Evolutionary conservation across 2,797 vertebrate species (phyloP).

Genomic region (Darevskia mixta): DNA sequence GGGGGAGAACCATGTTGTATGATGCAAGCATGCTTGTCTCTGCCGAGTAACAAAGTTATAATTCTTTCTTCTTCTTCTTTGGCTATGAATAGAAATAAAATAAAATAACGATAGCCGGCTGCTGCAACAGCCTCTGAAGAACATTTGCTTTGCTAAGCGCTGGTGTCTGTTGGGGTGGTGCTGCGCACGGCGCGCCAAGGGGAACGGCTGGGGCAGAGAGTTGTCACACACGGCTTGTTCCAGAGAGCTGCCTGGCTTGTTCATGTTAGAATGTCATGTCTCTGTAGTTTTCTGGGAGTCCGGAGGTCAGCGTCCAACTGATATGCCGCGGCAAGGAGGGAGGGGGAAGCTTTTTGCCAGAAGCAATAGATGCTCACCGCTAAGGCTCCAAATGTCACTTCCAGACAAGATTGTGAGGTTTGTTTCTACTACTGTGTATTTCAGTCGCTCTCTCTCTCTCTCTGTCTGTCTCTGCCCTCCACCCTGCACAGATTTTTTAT

Average conservation of each 20-base stretch:
- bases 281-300: constrained; percentile 38
- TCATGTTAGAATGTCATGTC: constrained; percentile 41
- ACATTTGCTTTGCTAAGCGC: constrained; percentile 35
- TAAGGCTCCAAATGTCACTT: constrained; percentile 32
- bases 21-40: not conserved
- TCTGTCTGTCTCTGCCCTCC: not conserved
- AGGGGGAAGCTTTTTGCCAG: constrained; percentile 12
- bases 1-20: not conserved
- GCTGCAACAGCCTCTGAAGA: not conserved
- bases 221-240: constrained; percentile 42
- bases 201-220: not conserved
- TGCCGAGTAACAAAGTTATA: not conserved
- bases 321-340: accelerated
- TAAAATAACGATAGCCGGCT: not conserved
- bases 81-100: not conserved
- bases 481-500: not conserved
- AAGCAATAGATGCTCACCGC: accelerated
- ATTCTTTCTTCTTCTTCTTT: not conserved
- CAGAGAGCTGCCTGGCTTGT: not conserved
- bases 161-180: accelerated
- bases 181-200: not conserved
- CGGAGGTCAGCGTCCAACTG: constrained; percentile 15
- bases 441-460: not conserved
- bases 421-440: accelerated
- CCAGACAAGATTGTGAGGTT: not conserved